phyloP scores from a whole-genome alignment of 2,797 vertebrate genomes.

The Monodelphis domestica region DNA sequence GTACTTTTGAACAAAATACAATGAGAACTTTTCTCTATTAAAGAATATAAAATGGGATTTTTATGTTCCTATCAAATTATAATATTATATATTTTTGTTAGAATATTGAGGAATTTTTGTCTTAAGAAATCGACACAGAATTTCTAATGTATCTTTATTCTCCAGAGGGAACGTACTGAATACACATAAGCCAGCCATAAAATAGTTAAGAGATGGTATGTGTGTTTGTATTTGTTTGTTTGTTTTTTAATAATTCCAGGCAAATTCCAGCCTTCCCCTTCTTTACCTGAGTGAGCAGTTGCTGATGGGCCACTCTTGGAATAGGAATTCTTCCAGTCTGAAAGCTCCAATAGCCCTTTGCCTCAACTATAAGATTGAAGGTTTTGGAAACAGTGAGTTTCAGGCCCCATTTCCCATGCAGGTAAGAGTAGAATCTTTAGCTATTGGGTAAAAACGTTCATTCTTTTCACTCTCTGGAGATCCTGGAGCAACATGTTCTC shows the following conservation, averaged over 20 bases:
- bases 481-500: neutral
- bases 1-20: constrained; percentile 24
- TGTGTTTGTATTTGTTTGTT: neutral
- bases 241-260: constrained; percentile 39
- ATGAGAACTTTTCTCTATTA: neutral
- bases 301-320: neutral
- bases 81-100: constrained; percentile 9
- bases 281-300: constrained; percentile 55
- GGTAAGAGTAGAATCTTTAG: neutral
- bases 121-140: constrained; percentile 14
- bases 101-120: neutral
- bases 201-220: neutral
- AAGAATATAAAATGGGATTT: neutral
- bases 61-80: neutral
- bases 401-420: neutral
- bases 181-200: neutral
- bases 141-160: constrained; percentile 13
- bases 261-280: constrained; percentile 32
- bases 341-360: neutral
- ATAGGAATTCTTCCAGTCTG: neutral
- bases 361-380: neutral
- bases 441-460: neutral
- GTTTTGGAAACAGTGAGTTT: neutral
- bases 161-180: neutral
- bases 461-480: neutral